These are phyloP conservation scores for Campoletis raptor DNA, from an alignment of 2,888 invertebrate species.

Conservation along the genomic window DNA sequence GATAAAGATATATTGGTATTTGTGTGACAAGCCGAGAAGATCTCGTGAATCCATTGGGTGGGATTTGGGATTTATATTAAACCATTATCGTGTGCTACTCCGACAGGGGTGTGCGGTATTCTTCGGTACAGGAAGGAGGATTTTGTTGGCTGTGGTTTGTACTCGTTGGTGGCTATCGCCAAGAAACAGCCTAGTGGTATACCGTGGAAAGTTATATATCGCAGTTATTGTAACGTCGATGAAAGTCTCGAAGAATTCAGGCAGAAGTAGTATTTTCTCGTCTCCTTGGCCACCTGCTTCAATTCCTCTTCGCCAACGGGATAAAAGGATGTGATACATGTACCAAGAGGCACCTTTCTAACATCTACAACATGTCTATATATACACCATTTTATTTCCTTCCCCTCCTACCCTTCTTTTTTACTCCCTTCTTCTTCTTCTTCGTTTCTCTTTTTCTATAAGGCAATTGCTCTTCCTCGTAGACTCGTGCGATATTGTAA, in stretches of 20 bases:
- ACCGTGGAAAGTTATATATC: constrained; percentile 75
- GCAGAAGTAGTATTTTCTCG: constrained; percentile 68
- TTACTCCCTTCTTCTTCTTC: constrained; percentile 3
- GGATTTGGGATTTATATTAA: constrained; percentile 79
- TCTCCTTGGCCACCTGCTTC: constrained; percentile 64
- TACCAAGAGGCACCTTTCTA: constrained; percentile 38
- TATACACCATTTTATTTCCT: constrained; percentile 6
- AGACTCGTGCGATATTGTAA: constrained; percentile 31
- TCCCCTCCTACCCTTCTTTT: neutral
- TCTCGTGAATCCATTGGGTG: constrained; percentile 55
- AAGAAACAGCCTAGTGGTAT: constrained; percentile 73
- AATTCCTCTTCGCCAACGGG: constrained; percentile 55
- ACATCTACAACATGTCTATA: constrained; percentile 33
- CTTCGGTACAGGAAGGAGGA: constrained; percentile 64
- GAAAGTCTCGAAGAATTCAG: constrained; percentile 77
- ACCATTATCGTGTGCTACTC: constrained; percentile 75
- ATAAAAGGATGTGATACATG: constrained; percentile 45
- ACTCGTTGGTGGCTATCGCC: constrained; percentile 71
- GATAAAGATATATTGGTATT: constrained; percentile 12
- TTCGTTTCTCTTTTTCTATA: constrained; percentile 18
- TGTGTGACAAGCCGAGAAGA: constrained; percentile 5
- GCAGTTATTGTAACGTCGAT: constrained; percentile 81
- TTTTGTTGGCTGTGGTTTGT: constrained; percentile 56
- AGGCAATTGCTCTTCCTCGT: constrained; percentile 28
- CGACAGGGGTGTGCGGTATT: constrained; percentile 61